Conservation (phyloP, 1,140 invertebrate species). For the honey bee (Apis mellifera) region DNA sequence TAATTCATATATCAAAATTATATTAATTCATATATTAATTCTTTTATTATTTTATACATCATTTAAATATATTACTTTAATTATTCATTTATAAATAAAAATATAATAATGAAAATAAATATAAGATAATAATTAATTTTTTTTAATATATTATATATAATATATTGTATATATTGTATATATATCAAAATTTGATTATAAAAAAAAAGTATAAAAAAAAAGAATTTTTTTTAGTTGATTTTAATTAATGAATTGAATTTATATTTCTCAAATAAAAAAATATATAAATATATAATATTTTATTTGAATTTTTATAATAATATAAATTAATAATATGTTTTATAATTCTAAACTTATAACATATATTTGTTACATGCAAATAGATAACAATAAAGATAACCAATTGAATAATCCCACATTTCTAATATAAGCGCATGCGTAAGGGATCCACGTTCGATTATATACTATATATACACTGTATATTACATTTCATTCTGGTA, state of each 20-base stretch:
- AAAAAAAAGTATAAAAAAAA: too few relatives aligned
- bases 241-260: too few relatives aligned
- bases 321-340: neutral
- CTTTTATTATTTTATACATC: neutral
- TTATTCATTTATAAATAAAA: neutral
- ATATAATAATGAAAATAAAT: neutral
- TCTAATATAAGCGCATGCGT: slow-evolving; percentile 46
- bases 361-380: neutral
- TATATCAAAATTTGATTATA: too few relatives aligned
- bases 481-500: slow-evolving; percentile 16
- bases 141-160: too few relatives aligned
- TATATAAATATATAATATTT: too few relatives aligned
- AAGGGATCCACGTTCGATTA: slow-evolving; percentile 21
- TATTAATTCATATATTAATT: neutral
- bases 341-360: neutral
- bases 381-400: slow-evolving; percentile 1
- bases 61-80: neutral
- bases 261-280: neutral
- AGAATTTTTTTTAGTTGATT: too few relatives aligned
- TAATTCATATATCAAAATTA: neutral
- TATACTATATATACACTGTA: neutral
- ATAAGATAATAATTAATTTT: too few relatives aligned
- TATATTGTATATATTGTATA: too few relatives aligned
- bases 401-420: slow-evolving; percentile 59
- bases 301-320: neutral